A percentile compares a stretch with the other conserved stretches of the same genome.
Conservation (phyloP, 2,113 vertebrate genomes). For the Ceyx margarethae region DNA sequence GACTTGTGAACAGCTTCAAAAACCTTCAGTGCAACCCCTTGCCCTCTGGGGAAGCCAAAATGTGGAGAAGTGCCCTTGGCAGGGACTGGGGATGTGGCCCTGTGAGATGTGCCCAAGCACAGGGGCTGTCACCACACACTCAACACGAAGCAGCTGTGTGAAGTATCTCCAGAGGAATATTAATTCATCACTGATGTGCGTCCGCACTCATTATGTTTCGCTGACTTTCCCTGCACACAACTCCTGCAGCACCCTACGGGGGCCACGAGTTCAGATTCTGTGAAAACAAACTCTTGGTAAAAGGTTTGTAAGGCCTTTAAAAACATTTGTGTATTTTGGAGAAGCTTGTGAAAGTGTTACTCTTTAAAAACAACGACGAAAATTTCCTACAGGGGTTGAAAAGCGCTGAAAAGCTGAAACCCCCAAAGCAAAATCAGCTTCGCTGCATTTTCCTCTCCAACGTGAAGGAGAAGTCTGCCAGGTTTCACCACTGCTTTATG, state of each 20-base stretch:
- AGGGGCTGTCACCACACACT: background rate
- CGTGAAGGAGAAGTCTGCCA: background rate
- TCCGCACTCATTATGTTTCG: background rate
- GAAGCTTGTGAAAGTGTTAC: background rate
- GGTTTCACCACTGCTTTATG: background rate
- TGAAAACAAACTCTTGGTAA: background rate
- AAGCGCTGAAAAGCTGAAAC: background rate
- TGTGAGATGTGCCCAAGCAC: slow-evolving; percentile 1
- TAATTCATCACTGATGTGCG: slow-evolving; percentile 2
- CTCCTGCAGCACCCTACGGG: accelerated
- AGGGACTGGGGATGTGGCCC: background rate
- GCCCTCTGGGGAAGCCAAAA: background rate
- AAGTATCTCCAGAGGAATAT: background rate
- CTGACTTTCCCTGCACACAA: background rate
- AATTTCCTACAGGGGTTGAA: background rate
- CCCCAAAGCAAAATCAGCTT: background rate
- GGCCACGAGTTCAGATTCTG: background rate
- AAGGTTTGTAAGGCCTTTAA: background rate
- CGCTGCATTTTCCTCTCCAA: background rate
- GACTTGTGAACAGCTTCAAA: background rate
- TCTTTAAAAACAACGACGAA: background rate
- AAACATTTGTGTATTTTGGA: background rate
- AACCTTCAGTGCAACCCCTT: background rate
- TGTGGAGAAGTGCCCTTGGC: background rate
- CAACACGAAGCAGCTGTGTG: slow-evolving; percentile 33